These are phyloP conservation scores for Orthosia cruda DNA, from an alignment of 2,888 invertebrate genomes.

Conservation along the genomic window DNA sequence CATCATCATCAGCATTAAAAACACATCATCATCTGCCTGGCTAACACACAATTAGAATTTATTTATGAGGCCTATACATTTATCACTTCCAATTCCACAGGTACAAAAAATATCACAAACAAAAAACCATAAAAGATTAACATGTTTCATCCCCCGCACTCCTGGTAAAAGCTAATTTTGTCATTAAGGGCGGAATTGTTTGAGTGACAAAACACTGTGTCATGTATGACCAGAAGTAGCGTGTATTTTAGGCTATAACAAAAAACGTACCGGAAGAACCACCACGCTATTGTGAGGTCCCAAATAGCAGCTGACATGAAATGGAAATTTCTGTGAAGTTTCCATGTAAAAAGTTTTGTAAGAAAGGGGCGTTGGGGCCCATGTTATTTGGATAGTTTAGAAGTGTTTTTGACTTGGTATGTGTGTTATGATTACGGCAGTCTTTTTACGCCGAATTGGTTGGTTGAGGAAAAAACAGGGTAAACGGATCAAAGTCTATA, in stretches of 20 bases:
- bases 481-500: slow-evolving; percentile 5
- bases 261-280: slow-evolving; percentile 57
- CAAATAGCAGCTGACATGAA: slow-evolving; percentile 56
- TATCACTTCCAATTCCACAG: no score
- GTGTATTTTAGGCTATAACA: slow-evolving; percentile 56
- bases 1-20: no score
- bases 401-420: slow-evolving; percentile 21
- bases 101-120: no score
- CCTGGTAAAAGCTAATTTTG: slow-evolving; percentile 39
- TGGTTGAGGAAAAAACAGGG: slow-evolving; percentile 40
- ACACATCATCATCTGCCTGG: not conserved
- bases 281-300: slow-evolving; percentile 57
- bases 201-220: slow-evolving; percentile 31
- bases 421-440: slow-evolving; percentile 34
- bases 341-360: slow-evolving; percentile 48
- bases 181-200: slow-evolving; percentile 50
- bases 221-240: slow-evolving; percentile 50
- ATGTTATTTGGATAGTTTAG: slow-evolving; percentile 45
- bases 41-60: not conserved
- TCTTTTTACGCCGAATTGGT: slow-evolving; percentile 19
- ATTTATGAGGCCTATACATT: not conserved
- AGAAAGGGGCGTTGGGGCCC: slow-evolving; percentile 40
- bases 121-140: slow-evolving; percentile 40
- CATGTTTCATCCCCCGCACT: slow-evolving; percentile 20
- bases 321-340: slow-evolving; percentile 59